Evolutionary conservation across 2,888 invertebrate genomes (phyloP).

Genomic region (Macrosiphum euphorbiae): DNA sequence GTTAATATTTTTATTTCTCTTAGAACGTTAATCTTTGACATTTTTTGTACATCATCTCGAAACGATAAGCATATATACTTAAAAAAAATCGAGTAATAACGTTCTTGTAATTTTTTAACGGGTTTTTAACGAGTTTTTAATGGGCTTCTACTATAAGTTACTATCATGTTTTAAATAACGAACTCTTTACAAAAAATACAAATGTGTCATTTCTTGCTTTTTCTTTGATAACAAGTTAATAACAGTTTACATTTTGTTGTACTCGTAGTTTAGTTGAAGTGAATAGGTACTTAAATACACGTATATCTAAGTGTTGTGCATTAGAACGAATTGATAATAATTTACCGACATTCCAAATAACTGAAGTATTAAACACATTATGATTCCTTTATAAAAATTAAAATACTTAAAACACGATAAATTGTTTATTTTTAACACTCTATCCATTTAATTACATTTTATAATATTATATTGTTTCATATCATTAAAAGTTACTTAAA

Average conservation of each 20-base stretch:
- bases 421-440: not conserved
- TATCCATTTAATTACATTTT: not conserved
- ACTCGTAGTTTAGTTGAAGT: not conserved
- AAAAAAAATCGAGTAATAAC: not conserved
- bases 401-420: not conserved
- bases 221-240: not conserved
- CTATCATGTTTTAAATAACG: not conserved
- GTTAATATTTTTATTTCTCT: not conserved
- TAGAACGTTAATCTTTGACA: not conserved
- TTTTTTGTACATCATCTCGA: not conserved
- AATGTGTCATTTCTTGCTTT: not conserved
- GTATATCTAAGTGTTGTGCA: not conserved
- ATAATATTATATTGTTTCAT: not conserved
- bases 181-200: not conserved
- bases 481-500: not conserved
- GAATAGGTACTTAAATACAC: not conserved
- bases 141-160: not conserved
- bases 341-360: too few relatives aligned
- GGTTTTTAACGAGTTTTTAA: conserved; percentile 50
- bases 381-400: not conserved
- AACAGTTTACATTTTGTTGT: not conserved
- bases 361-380: too few relatives aligned
- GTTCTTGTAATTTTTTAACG: conserved; percentile 47
- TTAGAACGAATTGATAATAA: not conserved
- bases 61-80: too few relatives aligned